Evolutionary conservation across 2,888 invertebrate genomes (phyloP), one percentile per base, ranked within the genome.

Genomic region (Drosophila pseudotalamancana): DNA sequence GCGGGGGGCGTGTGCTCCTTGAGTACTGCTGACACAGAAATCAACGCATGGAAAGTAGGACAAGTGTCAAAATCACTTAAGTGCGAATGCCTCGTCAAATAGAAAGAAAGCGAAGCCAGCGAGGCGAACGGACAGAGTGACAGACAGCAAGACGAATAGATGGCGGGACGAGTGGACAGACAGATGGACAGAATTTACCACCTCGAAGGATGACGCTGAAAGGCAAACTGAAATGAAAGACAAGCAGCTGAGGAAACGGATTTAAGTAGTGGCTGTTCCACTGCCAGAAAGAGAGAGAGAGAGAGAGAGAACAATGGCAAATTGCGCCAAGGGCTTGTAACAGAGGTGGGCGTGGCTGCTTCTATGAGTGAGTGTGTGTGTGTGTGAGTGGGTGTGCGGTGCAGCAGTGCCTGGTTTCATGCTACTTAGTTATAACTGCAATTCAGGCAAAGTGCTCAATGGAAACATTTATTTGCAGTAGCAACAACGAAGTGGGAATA

Each of bases 31-130:
- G 82, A 82, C 82, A 82, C 80, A 82, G 83, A 82, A 82, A 82
- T 86, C 82, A 82, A 82, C 86, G 86, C 86, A 86, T 86, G 80
- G 75, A 86, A 83, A 83, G 81, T 83, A 64, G 82, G 84, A 86
- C 82, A 83, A 83, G 82, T 83, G 82, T 83, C 86, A 83, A 86
- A 83, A 83, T 86, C 86, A 83, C 82, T 83, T 83, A 83, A 86
- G 82, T 77, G 80, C 86, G 86, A 82, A 82, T 82, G 77, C 76
- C 62, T 70, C 45, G 82, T 76, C 77, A 76, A 82, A 80, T 71
- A 75, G 63, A 79, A 83, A 79, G 72, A 77, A 82, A 74, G 80
- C 77, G 62, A 71, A 63, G 54, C 67, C 71, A 67, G 51, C 57
- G 39, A 62, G 32, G 50, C 68, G 64, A 60, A 60, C 54, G 71